Conservation (phyloP, 2,888 invertebrate species). For the Miltochrista miniata region DNA sequence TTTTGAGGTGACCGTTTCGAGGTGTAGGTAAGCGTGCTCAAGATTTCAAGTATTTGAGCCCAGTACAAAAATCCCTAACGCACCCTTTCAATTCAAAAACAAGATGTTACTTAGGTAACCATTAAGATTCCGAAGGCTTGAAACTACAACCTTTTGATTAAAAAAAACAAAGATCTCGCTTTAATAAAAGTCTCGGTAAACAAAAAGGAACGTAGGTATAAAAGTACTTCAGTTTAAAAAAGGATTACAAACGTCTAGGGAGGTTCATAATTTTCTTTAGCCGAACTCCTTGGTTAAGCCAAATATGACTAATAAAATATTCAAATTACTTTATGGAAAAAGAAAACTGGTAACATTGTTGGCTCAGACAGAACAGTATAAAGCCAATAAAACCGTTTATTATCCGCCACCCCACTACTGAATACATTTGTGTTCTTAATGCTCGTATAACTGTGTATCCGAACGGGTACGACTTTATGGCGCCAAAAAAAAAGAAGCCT, state of each 20-base stretch:
- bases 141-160: neutral
- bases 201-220: neutral
- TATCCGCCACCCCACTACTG: slow-evolving; percentile 64
- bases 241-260: neutral
- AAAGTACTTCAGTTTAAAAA: neutral
- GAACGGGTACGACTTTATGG: slow-evolving; percentile 60
- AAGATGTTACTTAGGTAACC: too few relatives aligned
- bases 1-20: too few relatives aligned
- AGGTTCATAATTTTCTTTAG: slow-evolving; percentile 11
- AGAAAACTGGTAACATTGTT: slow-evolving; percentile 52
- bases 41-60: too few relatives aligned
- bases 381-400: slow-evolving; percentile 75
- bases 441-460: slow-evolving; percentile 55
- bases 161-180: neutral
- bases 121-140: neutral
- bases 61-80: too few relatives aligned
- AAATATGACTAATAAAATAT: slow-evolving; percentile 46
- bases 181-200: too few relatives aligned
- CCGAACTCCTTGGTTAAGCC: slow-evolving; percentile 26
- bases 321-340: slow-evolving; percentile 49
- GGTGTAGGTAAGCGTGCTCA: too few relatives aligned
- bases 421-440: slow-evolving; percentile 64
- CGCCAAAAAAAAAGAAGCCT: slow-evolving; percentile 64
- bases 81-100: too few relatives aligned
- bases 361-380: slow-evolving; percentile 53